Conservation (phyloP, 2,113 vertebrate genomes). For the Zosterops japonicus region DNA sequence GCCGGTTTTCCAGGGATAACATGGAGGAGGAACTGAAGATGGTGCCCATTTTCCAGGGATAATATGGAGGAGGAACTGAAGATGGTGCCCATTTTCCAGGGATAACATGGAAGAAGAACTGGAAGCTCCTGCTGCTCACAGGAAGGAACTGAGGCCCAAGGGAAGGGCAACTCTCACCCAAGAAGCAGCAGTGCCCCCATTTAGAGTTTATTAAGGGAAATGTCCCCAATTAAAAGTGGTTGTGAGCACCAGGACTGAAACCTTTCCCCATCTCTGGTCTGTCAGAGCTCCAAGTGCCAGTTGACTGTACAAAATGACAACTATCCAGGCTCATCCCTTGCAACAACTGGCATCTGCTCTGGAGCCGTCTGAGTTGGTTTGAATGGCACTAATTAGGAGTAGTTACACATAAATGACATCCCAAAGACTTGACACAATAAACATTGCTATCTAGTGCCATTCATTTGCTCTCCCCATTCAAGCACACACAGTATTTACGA, state of each 20-base stretch:
- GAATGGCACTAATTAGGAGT: slow-evolving; percentile 71
- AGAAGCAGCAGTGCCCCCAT: not conserved
- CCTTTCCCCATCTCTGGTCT: not conserved
- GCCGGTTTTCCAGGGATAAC: no score
- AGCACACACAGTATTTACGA: slow-evolving; percentile 51
- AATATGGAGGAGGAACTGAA: not conserved
- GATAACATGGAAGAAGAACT: not conserved
- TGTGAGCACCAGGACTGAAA: not conserved
- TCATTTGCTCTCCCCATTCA: slow-evolving; percentile 62
- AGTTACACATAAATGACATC: slow-evolving; percentile 69
- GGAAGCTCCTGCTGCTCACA: not conserved
- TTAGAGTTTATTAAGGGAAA: not conserved
- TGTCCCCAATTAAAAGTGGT: not conserved
- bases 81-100: not conserved
- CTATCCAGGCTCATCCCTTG: slow-evolving; percentile 49
- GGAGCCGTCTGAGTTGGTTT: slow-evolving; percentile 60
- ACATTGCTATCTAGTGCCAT: slow-evolving; percentile 61
- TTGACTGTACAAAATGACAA: slow-evolving; percentile 52
- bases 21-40: no score
- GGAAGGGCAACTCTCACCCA: not conserved
- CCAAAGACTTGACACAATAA: slow-evolving; percentile 68
- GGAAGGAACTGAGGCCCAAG: not conserved
- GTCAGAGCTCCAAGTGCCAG: not conserved
- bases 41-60: not conserved
- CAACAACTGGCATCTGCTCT: slow-evolving; percentile 65